These are phyloP conservation scores for Plecotus auritus DNA, from an alignment of 2,113 vertebrate genomes.

Conservation along the genomic window DNA sequence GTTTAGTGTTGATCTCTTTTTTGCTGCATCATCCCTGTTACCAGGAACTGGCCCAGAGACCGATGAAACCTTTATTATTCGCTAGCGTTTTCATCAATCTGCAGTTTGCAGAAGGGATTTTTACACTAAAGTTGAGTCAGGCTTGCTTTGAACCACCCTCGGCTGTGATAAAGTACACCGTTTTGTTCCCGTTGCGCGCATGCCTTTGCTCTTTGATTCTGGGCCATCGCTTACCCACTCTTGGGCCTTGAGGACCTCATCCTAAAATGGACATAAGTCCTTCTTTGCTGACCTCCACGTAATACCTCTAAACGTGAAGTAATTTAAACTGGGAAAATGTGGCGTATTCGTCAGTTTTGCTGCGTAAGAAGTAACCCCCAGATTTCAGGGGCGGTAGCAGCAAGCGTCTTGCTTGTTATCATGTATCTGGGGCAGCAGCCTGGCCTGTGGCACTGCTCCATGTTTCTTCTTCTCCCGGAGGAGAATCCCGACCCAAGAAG, in stretches of 20 bases:
- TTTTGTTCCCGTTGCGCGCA: neutral
- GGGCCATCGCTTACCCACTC: neutral
- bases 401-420: neutral
- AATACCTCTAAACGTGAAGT: neutral
- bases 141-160: neutral
- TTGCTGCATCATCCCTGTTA: neutral
- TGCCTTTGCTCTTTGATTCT: neutral
- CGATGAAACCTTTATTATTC: neutral
- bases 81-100: neutral
- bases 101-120: neutral
- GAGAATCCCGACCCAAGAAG: too few species aligned
- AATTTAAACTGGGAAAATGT: neutral
- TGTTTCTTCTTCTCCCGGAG: neutral
- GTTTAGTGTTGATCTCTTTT: neutral
- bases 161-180: fast-evolving
- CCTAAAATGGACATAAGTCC: neutral
- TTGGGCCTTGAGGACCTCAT: neutral
- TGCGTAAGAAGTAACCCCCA: neutral
- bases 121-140: neutral
- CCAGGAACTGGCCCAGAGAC: neutral
- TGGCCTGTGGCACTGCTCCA: neutral
- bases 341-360: neutral
- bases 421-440: fast-evolving
- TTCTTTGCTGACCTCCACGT: neutral
- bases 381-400: neutral